A percentile compares a stretch with the other conserved stretches of the same genome.
Conservation (phyloP, 1,140 invertebrate genomes). For the Chlorops oryzae region DNA sequence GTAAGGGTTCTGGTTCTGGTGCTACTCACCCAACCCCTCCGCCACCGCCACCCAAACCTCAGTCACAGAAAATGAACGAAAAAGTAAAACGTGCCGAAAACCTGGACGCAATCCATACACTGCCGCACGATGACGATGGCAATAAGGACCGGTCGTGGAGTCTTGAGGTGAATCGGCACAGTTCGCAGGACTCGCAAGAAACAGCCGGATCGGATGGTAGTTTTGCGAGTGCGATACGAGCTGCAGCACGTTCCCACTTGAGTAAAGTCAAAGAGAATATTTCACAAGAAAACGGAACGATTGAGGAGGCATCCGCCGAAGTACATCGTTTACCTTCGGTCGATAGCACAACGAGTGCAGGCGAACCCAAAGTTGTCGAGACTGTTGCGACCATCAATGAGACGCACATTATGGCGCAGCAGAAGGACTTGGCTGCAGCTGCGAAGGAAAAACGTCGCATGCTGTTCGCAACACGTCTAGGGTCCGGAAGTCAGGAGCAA, state of each 20-base stretch:
- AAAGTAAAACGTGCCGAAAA: slow-evolving; percentile 29
- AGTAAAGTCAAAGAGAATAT: slow-evolving; percentile 12
- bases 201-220: slow-evolving; percentile 25
- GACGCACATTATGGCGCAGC: neutral
- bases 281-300: slow-evolving; percentile 18
- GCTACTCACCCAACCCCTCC: slow-evolving; percentile 1
- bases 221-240: slow-evolving; percentile 19
- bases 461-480: slow-evolving; percentile 48
- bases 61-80: slow-evolving; percentile 1
- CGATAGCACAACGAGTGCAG: slow-evolving; percentile 15
- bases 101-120: slow-evolving; percentile 39
- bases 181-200: slow-evolving; percentile 41
- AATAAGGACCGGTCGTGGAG: slow-evolving; percentile 33
- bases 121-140: slow-evolving; percentile 32
- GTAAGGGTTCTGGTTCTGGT: slow-evolving; percentile 5
- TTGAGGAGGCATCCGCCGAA: slow-evolving; percentile 17
- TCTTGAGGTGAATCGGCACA: slow-evolving; percentile 36
- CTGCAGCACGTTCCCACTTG: slow-evolving; percentile 22
- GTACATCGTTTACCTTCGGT: slow-evolving; percentile 15
- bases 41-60: slow-evolving; percentile 18
- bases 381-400: slow-evolving; percentile 27
- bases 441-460: slow-evolving; percentile 44
- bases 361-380: slow-evolving; percentile 24
- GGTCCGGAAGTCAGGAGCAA: slow-evolving; percentile 48
- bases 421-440: slow-evolving; percentile 20